These are phyloP conservation scores for Teleogryllus occipitalis DNA, from an alignment of 1,140 invertebrate genomes.

Conservation along the genomic window DNA sequence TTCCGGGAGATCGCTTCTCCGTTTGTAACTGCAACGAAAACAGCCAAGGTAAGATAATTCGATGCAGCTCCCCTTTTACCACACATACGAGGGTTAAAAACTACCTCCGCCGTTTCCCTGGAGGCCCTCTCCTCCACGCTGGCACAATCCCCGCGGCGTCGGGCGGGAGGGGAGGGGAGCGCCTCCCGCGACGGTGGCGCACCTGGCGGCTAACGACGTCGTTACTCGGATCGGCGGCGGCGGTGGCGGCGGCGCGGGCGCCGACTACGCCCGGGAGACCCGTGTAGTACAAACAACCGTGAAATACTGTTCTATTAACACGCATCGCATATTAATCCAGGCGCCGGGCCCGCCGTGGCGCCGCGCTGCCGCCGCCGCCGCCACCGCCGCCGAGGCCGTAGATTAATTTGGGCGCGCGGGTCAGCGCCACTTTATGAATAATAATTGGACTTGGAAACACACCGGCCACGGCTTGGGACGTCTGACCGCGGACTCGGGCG, in stretches of 20 bases:
- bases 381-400: background rate
- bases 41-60: too few species aligned
- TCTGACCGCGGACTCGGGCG: background rate
- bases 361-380: too few species aligned
- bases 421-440: background rate
- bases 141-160: background rate
- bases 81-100: too few species aligned
- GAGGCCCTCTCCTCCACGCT: background rate
- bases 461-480: background rate
- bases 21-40: too few species aligned
- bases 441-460: constrained; percentile 4
- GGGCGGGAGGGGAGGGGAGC: too few species aligned
- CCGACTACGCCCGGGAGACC: background rate
- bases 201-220: constrained; percentile 2
- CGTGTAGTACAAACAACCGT: constrained; percentile 3
- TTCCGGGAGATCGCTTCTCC: too few species aligned
- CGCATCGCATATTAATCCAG: background rate
- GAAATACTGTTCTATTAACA: constrained; percentile 5
- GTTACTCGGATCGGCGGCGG: background rate
- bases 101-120: too few species aligned
- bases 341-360: background rate
- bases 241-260: too few species aligned
- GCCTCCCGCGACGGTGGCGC: background rate
- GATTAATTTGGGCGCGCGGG: background rate
- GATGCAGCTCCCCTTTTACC: too few species aligned